Evolutionary conservation across 2,113 vertebrate genomes (phyloP).

Genomic region (Elephas maximus): DNA sequence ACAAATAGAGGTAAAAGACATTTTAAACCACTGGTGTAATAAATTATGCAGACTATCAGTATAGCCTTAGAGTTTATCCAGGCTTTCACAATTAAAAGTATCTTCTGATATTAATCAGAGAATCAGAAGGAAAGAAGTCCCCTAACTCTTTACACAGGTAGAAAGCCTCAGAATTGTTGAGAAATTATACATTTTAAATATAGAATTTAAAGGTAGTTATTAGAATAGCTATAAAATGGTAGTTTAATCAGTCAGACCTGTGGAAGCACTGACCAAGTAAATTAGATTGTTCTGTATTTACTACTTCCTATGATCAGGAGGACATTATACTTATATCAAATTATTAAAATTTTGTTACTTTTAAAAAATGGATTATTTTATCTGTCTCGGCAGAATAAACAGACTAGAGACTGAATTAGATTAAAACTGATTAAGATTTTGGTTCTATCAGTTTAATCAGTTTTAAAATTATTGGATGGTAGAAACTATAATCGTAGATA

Average conservation of each 20-base stretch:
- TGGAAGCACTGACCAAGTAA: background rate
- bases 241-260: background rate
- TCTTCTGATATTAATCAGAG: constrained; percentile 38
- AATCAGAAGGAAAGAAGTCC: background rate
- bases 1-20: background rate
- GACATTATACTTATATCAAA: background rate
- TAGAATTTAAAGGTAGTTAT: background rate
- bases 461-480: no score
- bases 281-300: background rate
- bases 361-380: constrained; percentile 12
- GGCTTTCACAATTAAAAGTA: background rate
- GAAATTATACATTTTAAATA: constrained; percentile 36
- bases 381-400: background rate
- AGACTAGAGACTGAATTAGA: background rate
- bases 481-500: no score
- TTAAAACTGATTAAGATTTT: no score
- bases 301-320: background rate
- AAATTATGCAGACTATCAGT: background rate
- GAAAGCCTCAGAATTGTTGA: background rate
- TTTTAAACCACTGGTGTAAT: background rate
- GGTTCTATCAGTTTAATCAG: no score
- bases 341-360: background rate
- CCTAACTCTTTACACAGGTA: background rate
- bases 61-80: background rate
- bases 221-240: background rate